These are phyloP conservation scores for Champsocephalus esox DNA, from an alignment of 2,797 vertebrate species.

Conservation along the genomic window DNA sequence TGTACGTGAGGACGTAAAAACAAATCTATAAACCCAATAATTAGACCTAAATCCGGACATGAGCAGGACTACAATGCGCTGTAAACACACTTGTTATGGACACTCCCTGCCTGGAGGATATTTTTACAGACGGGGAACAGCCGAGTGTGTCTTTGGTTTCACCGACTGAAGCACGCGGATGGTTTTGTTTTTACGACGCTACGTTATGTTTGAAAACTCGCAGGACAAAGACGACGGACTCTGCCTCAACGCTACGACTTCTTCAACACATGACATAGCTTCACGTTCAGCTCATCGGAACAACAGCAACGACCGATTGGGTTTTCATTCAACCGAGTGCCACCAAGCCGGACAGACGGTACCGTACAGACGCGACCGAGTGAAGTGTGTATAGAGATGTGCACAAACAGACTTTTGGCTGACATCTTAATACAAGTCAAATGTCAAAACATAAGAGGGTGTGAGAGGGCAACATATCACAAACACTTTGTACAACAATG, in stretches of 20 bases:
- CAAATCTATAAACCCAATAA: constrained; percentile 2
- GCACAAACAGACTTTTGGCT: constrained; percentile 48
- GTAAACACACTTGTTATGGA: constrained; percentile 37
- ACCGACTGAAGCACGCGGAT: constrained; percentile 50
- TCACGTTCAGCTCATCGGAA: not conserved
- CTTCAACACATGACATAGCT: too few species aligned
- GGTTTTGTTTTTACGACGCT: constrained; percentile 37
- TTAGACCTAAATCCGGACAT: constrained; percentile 8
- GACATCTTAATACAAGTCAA: constrained; percentile 31
- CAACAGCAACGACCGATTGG: constrained; percentile 32
- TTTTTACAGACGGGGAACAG: constrained; percentile 35
- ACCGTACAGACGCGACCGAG: constrained; percentile 13
- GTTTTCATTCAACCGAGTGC: constrained; percentile 22
- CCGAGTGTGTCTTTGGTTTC: constrained; percentile 75
- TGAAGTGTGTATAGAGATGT: constrained; percentile 33
- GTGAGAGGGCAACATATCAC: constrained; percentile 19
- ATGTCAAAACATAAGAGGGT: constrained; percentile 14
- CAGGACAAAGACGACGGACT: constrained; percentile 20
- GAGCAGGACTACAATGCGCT: constrained; percentile 29
- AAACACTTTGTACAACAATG: constrained; percentile 74
- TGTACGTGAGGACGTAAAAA: not conserved
- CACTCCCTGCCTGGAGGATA: constrained; percentile 28
- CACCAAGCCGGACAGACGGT: constrained; percentile 9
- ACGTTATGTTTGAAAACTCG: constrained; percentile 12
- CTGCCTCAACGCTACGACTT: constrained; percentile 42